phyloP scores from a whole-genome alignment of 2,888 invertebrate genomes.

The Harpagoxenus sublaevis region DNA sequence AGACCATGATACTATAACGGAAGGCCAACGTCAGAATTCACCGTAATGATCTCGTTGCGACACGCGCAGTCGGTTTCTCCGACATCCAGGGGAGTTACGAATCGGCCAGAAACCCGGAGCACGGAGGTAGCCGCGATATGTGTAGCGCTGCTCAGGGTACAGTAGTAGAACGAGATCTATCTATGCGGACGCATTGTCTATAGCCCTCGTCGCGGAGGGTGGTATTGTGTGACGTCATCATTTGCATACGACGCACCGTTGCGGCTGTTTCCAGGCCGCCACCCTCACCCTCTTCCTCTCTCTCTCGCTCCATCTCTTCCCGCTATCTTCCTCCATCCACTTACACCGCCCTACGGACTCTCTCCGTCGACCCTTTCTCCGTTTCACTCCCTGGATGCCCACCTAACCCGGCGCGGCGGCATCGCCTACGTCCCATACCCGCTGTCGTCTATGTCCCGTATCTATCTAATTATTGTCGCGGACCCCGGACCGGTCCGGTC shows the following conservation, averaged over 20 bases:
- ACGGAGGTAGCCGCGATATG: constrained; percentile 65
- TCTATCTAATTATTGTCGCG: constrained; percentile 86
- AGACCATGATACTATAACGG: background rate
- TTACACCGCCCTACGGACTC: constrained; percentile 41
- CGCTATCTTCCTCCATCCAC: constrained; percentile 28
- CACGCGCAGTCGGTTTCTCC: constrained; percentile 42
- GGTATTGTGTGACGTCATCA: constrained; percentile 85
- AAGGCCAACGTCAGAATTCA: constrained; percentile 25
- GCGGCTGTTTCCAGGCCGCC: constrained; percentile 78
- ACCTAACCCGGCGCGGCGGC: constrained; percentile 67
- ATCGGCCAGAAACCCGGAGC: constrained; percentile 65
- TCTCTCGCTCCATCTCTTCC: constrained; percentile 3
- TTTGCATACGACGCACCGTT: constrained; percentile 84
- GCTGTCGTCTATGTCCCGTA: constrained; percentile 82
- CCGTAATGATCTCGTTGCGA: constrained; percentile 54
- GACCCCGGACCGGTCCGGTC: constrained; percentile 81
- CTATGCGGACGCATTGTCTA: constrained; percentile 80
- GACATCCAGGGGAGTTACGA: constrained; percentile 60
- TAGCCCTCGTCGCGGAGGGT: constrained; percentile 79
- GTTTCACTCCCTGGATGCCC: constrained; percentile 73
- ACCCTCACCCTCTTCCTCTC: constrained; percentile 72
- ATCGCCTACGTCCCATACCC: constrained; percentile 77
- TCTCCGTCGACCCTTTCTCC: constrained; percentile 58
- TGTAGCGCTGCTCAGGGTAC: constrained; percentile 63
- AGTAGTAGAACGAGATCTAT: constrained; percentile 78